Conservation (phyloP, 1,140 invertebrate species). For the Protaetia brevitarsis region DNA sequence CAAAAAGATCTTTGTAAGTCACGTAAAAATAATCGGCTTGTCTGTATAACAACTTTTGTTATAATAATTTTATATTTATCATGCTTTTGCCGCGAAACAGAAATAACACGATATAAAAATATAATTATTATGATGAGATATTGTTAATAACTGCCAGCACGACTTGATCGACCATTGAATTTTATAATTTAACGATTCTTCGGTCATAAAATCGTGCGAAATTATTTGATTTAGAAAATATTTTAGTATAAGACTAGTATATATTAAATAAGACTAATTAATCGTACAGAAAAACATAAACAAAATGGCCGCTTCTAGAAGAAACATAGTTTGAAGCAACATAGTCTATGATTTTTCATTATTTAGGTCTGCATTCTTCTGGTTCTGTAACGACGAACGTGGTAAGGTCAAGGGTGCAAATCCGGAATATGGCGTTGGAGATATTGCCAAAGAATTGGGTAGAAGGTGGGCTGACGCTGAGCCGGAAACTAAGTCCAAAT, state of each 20-base stretch:
- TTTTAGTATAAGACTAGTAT: not conserved
- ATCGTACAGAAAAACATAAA: not conserved
- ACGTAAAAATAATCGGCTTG: slow-evolving; percentile 27
- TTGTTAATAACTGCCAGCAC: no score
- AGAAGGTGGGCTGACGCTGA: slow-evolving; percentile 89
- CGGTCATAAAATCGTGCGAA: slow-evolving; percentile 42
- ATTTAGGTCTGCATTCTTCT: slow-evolving; percentile 95
- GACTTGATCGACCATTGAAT: slow-evolving; percentile 41
- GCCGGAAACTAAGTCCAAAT: slow-evolving; percentile 80
- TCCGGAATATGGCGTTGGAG: slow-evolving; percentile 93
- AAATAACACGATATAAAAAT: no score
- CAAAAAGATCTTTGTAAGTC: slow-evolving; percentile 96
- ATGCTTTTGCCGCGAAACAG: no score
- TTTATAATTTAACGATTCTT: slow-evolving; percentile 27
- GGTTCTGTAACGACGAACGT: slow-evolving; percentile 98
- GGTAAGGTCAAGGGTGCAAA: slow-evolving; percentile 88
- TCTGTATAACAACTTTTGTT: no score
- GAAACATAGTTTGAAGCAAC: not conserved
- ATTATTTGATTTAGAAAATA: slow-evolving; percentile 25
- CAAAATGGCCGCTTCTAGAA: no score
- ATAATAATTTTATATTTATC: no score
- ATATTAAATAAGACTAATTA: not conserved
- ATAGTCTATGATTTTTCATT: not conserved
- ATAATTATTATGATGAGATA: no score
- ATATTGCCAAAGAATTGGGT: slow-evolving; percentile 97